These are phyloP conservation scores for Porphyrio hochstetteri DNA, from an alignment of 2,113 vertebrate genomes.

Conservation along the genomic window DNA sequence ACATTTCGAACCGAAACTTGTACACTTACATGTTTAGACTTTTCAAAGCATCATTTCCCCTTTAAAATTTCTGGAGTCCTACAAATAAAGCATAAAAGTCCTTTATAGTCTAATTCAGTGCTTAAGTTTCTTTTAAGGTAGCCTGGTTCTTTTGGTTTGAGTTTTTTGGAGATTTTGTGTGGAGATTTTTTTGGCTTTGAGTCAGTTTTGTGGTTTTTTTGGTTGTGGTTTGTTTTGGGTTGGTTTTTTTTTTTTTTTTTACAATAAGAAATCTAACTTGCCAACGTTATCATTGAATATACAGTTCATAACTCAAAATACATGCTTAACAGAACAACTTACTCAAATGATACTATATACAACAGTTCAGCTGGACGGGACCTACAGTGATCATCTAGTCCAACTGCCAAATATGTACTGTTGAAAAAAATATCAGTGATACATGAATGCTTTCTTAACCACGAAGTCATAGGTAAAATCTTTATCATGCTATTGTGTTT, in stretches of 20 bases:
- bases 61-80: neutral
- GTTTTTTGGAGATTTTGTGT: rapidly evolving
- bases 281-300: neutral
- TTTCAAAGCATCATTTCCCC: neutral
- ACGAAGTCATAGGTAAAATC: neutral
- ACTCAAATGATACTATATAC: neutral
- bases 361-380: neutral
- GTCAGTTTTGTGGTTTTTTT: neutral
- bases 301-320: neutral
- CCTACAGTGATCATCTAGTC: neutral
- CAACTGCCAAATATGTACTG: neutral
- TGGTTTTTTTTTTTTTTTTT: neutral
- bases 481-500: neutral
- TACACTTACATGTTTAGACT: neutral
- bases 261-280: neutral
- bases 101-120: neutral
- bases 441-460: rapidly evolving
- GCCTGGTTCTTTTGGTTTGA: neutral
- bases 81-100: neutral
- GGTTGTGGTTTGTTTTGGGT: neutral
- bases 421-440: neutral
- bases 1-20: rapidly evolving
- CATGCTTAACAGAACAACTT: neutral
- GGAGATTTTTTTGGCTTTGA: too few relatives aligned
- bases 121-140: neutral